Evolutionary conservation across 2,888 invertebrate species (phyloP), one percentile per base, ranked within the genome.

Genomic region (Luperina testacea): DNA sequence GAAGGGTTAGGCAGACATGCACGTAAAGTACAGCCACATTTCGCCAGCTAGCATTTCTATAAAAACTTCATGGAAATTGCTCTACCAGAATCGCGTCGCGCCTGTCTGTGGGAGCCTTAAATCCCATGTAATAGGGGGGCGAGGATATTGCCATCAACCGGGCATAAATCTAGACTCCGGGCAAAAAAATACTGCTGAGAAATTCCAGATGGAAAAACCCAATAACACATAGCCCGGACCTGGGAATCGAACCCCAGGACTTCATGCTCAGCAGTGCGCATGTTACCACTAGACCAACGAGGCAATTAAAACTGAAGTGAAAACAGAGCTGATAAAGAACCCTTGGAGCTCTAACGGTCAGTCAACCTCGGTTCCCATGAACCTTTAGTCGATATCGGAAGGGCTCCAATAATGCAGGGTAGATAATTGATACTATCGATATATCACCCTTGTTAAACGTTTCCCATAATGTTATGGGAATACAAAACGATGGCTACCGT

Each of bases 371-470:
- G 84, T 93, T 93, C 94, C 92, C 93, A 93, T 90, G 84, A 81
- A 80, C 86, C 86, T 83, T 89, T 90, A 90, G 90, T 88, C 88
- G 86, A 89, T 89, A 94, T 94, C 93, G 92, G 91, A 86, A 89
- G 88, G 89, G 91, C 82, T 84, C 91, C 87, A 92, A 92, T 89
- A 87, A 78, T 79, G 84, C 88, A 88, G 92, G 94, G 92, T 91
- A 94, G 94, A 95, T 96, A 96, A 95, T 95, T 94, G 94, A 90
- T 92, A 90, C 84, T 94, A 95, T 95, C 94, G 90, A 90, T 93
- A 92, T 92, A 94, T 93, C 95, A 93, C 96, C 95, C 96, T 94
- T 89, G 95, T 95, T 95, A 95, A 95, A 94, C 91, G 93, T 86
- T 95, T 96, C 96, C 95, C 97, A 96, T 94, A 93, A 81, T 77